phyloP scores from a whole-genome alignment of 2,113 vertebrate genomes.

The Crocuta crocuta region DNA sequence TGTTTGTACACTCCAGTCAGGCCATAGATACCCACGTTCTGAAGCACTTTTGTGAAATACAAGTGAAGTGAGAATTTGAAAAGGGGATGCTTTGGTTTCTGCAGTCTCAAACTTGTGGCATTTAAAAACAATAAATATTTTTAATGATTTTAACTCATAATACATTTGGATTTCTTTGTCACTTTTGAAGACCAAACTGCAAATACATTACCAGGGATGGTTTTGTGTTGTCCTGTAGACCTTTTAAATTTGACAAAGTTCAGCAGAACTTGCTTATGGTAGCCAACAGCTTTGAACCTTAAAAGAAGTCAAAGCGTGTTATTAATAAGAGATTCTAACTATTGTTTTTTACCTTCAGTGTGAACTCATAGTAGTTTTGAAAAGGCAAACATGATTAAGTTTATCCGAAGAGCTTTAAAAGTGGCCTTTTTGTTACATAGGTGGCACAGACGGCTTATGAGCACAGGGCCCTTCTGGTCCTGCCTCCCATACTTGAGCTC shows the following conservation, averaged over 20 bases:
- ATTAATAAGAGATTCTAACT: neutral
- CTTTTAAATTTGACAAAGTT: constrained; percentile 62
- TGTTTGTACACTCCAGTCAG: constrained; percentile 71
- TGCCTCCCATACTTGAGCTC: constrained; percentile 8
- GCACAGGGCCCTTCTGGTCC: neutral
- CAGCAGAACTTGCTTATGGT: neutral
- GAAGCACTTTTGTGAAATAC: constrained; percentile 45
- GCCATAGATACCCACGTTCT: constrained; percentile 33
- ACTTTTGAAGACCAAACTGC: constrained; percentile 75
- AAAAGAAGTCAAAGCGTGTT: constrained; percentile 33
- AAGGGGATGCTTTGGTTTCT: constrained; percentile 23
- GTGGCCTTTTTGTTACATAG: constrained; percentile 78
- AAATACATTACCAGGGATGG: constrained; percentile 53
- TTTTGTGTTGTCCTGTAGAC: constrained; percentile 62
- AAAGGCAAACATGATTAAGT: constrained; percentile 68
- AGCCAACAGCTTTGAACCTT: constrained; percentile 53
- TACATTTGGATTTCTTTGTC: constrained; percentile 33
- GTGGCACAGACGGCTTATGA: neutral
- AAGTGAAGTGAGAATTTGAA: neutral
- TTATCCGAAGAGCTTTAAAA: constrained; percentile 83
- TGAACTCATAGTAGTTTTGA: constrained; percentile 28
- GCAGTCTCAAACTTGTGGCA: constrained; percentile 24
- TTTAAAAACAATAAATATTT: constrained; percentile 64
- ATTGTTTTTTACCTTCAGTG: neutral
- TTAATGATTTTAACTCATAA: constrained; percentile 67